phyloP scores from a whole-genome alignment of 2,888 invertebrate genomes.

The Yponomeuta malinellus region DNA sequence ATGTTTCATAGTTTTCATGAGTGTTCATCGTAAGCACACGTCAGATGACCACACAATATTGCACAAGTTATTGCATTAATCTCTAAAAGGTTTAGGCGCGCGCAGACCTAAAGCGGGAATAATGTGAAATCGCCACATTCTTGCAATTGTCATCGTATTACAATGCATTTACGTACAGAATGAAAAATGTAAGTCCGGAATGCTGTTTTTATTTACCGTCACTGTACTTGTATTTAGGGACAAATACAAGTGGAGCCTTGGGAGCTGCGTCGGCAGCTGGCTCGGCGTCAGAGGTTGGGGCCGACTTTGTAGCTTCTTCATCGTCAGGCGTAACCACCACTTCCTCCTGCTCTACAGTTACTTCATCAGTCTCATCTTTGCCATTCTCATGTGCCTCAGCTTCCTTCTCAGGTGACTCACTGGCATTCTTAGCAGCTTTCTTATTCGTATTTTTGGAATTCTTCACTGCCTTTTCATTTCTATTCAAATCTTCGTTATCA shows the following conservation, averaged over 20 bases:
- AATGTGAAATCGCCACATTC: no score
- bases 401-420: constrained; percentile 42
- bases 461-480: constrained; percentile 61
- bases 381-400: constrained; percentile 61
- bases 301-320: constrained; percentile 21
- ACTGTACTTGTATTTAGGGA: constrained; percentile 63
- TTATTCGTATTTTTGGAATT: constrained; percentile 54
- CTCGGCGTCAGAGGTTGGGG: constrained; percentile 21
- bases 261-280: constrained; percentile 24
- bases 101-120: no score
- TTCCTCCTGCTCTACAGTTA: constrained; percentile 48
- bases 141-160: no score
- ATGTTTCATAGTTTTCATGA: no score
- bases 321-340: constrained; percentile 19
- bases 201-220: constrained; percentile 38
- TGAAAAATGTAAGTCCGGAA: background rate
- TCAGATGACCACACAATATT: no score
- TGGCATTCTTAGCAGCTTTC: constrained; percentile 49
- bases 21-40: no score
- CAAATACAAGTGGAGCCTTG: constrained; percentile 35
- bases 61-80: no score
- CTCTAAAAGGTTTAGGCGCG: no score
- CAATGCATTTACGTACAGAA: no score
- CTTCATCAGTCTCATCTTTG: constrained; percentile 70
- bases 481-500: constrained; percentile 56